phyloP scores from a whole-genome alignment of 2,888 invertebrate species.

The Adelphocoris suturalis region DNA sequence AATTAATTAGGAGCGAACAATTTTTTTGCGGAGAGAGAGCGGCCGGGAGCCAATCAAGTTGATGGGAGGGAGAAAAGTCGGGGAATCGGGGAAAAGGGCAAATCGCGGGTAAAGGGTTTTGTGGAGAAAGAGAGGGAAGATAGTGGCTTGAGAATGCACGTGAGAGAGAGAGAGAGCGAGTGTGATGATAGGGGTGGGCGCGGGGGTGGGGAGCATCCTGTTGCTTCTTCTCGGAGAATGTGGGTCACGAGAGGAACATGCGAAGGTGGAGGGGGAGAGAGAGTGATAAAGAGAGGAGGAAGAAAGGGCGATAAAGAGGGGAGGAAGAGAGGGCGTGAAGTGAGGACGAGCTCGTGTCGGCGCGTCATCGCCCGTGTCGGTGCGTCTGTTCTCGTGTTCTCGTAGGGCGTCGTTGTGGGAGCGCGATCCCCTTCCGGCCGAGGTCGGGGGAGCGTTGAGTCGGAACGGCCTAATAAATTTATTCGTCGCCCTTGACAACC shows the following conservation, averaged over 20 bases:
- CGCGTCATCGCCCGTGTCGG: slow-evolving; percentile 1
- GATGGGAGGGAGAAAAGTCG: neutral
- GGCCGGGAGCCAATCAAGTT: neutral
- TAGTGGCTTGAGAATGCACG: too few species aligned
- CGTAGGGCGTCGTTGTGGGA: too few species aligned
- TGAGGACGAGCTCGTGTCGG: neutral
- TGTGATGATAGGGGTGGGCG: neutral
- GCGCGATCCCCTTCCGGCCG: neutral
- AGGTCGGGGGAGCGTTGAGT: neutral
- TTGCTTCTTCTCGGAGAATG: slow-evolving; percentile 3
- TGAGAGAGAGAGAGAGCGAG: neutral
- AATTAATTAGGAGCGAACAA: too few species aligned
- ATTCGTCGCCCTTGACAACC: slow-evolving; percentile 35
- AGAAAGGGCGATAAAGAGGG: neutral
- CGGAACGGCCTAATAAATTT: slow-evolving; percentile 51
- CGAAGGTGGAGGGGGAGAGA: neutral
- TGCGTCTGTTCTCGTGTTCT: neutral
- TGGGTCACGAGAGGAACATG: neutral
- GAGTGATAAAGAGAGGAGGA: neutral
- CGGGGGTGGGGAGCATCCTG: slow-evolving; percentile 1
- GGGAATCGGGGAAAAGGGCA: too few species aligned
- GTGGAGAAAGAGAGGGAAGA: too few species aligned
- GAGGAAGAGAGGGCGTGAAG: neutral
- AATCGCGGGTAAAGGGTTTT: too few species aligned
- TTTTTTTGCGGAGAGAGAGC: too few species aligned